These are phyloP conservation scores for Girardia tigrina DNA, from an alignment of 2,888 invertebrate species.

Conservation along the genomic window DNA sequence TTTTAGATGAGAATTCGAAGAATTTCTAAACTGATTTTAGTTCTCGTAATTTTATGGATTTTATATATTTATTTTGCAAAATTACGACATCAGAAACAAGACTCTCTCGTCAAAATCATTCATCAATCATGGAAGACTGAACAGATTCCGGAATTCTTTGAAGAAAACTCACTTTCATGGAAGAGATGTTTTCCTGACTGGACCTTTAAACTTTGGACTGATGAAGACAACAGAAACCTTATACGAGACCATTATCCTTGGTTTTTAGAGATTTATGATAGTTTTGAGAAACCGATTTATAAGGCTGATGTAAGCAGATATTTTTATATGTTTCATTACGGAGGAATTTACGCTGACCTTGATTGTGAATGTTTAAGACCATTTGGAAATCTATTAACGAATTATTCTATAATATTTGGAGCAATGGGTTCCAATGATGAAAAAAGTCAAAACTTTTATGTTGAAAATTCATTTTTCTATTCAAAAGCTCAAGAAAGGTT, in stretches of 20 bases:
- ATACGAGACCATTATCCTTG: constrained; percentile 42
- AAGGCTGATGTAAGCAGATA: constrained; percentile 41
- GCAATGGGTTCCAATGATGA: no score
- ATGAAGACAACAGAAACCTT: constrained; percentile 42
- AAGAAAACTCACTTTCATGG: background rate
- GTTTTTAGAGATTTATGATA: constrained; percentile 41
- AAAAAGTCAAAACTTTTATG: no score
- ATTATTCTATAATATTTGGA: no score
- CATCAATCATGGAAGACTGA: constrained; percentile 16
- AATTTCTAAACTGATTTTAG: no score
- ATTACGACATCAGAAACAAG: no score
- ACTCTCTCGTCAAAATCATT: no score
- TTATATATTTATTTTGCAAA: no score
- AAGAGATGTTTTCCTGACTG: constrained; percentile 40
- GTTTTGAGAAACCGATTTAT: constrained; percentile 42
- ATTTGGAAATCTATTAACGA: no score
- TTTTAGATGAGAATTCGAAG: no score
- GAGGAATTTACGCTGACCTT: constrained; percentile 27
- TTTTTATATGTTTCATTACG: constrained; percentile 30
- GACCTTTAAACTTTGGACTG: constrained; percentile 48
- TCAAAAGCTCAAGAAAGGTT: no score
- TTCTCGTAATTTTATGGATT: no score
- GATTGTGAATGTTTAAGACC: background rate
- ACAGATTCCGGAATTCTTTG: background rate
- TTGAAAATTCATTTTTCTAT: no score